phyloP scores from a whole-genome alignment of 1,140 invertebrate species.

The Lysiphlebus fabarum region DNA sequence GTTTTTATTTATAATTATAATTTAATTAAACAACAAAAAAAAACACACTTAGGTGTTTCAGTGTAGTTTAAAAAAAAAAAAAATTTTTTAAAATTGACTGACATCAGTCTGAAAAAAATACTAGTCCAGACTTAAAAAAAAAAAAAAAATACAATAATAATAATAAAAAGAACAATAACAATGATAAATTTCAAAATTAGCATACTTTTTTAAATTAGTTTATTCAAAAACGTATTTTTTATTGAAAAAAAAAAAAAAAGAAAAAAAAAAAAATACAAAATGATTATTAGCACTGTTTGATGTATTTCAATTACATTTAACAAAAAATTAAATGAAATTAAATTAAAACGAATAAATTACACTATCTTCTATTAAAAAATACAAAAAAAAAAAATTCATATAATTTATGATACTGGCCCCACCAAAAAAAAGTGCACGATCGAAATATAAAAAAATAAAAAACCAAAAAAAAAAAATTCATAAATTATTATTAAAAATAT shows the following conservation, averaged over 20 bases:
- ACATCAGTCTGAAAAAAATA: conserved; percentile 23
- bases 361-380: background rate
- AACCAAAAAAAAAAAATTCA: conserved; percentile 24
- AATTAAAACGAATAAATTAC: background rate
- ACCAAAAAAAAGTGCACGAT: conserved; percentile 21
- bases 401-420: conserved; percentile 30
- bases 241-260: background rate
- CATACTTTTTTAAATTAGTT: conserved; percentile 18
- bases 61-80: background rate
- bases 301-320: background rate
- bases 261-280: too few species aligned
- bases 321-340: background rate
- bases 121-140: conserved; percentile 17
- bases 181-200: conserved; percentile 28
- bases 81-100: conserved; percentile 20
- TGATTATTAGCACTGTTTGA: too few species aligned
- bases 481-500: conserved; percentile 6
- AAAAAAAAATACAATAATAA: conserved; percentile 16
- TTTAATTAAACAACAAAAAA: too few species aligned
- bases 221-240: conserved; percentile 6
- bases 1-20: too few species aligned
- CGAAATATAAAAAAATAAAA: conserved; percentile 18
- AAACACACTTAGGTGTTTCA: background rate
- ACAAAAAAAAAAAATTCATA: conserved; percentile 12
- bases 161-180: conserved; percentile 23